A percentile compares a stretch with the other conserved stretches of the same genome.
Evolutionary conservation across 2,113 vertebrate species (phyloP).

Genomic region (Toxostoma redivivum): DNA sequence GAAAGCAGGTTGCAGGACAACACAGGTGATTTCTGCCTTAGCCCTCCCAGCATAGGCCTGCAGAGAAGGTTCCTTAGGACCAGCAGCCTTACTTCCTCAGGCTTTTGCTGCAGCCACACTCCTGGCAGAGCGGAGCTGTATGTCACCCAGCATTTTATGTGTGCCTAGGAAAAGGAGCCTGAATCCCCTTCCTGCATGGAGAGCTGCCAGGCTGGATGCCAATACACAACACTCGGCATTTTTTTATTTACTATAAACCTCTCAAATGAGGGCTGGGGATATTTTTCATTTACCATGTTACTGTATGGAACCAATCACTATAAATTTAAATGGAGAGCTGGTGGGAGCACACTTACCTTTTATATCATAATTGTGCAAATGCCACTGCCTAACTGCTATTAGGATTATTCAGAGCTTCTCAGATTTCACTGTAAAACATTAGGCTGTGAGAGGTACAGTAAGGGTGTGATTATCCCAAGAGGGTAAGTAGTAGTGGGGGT

Average conservation of each 20-base stretch:
- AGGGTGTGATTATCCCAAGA: slow-evolving; percentile 60
- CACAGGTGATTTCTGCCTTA: not conserved
- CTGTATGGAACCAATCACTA: slow-evolving; percentile 40
- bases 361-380: slow-evolving; percentile 27
- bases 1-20: not conserved
- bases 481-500: not conserved
- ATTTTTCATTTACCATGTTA: slow-evolving; percentile 16
- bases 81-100: not conserved
- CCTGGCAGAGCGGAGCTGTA: not conserved
- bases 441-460: slow-evolving; percentile 43
- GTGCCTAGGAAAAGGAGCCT: not conserved
- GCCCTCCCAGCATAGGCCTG: not conserved
- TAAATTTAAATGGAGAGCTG: slow-evolving; percentile 47
- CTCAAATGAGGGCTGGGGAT: not conserved
- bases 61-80: not conserved
- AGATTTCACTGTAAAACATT: slow-evolving; percentile 48
- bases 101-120: not conserved
- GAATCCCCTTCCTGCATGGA: not conserved
- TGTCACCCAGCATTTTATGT: slow-evolving; percentile 22
- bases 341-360: slow-evolving; percentile 52
- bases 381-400: slow-evolving; percentile 5
- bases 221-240: not conserved
- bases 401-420: slow-evolving; percentile 58
- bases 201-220: slow-evolving; percentile 6
- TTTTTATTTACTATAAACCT: slow-evolving; percentile 35